Evolutionary conservation across 2,888 invertebrate genomes (phyloP).

Genomic region (Catocala sponsa): DNA sequence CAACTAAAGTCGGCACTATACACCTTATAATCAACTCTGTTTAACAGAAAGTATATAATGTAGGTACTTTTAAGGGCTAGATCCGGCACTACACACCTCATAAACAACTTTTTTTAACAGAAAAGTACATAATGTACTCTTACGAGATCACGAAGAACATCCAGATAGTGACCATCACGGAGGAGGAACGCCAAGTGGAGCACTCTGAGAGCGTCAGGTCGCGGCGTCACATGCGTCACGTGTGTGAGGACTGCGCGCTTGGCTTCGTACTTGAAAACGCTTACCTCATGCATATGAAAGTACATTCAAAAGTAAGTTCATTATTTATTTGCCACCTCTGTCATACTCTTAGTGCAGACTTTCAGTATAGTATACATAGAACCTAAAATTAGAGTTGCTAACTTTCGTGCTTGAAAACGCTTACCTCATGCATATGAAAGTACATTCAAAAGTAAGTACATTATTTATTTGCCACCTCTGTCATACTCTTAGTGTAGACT

Average conservation of each 20-base stretch:
- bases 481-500: too few species aligned
- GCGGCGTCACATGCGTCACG: constrained; percentile 57
- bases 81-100: neutral
- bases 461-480: too few species aligned
- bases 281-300: constrained; percentile 60
- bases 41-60: too few species aligned
- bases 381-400: too few species aligned
- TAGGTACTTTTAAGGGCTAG: too few species aligned
- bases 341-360: too few species aligned
- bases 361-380: too few species aligned
- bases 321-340: too few species aligned
- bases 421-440: constrained; percentile 60
- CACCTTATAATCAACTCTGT: too few species aligned
- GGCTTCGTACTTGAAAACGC: constrained; percentile 64
- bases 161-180: constrained; percentile 65
- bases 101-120: constrained; percentile 23
- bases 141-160: constrained; percentile 60
- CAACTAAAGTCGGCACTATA: too few species aligned
- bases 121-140: constrained; percentile 49
- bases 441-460: constrained; percentile 59
- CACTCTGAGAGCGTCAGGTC: constrained; percentile 43
- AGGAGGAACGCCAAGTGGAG: constrained; percentile 57
- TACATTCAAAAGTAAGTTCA: constrained; percentile 59
- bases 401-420: constrained; percentile 60
- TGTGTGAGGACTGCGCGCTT: constrained; percentile 59